Evolutionary conservation across 1,140 invertebrate genomes (phyloP).

Genomic region (Panulirus ornatus): DNA sequence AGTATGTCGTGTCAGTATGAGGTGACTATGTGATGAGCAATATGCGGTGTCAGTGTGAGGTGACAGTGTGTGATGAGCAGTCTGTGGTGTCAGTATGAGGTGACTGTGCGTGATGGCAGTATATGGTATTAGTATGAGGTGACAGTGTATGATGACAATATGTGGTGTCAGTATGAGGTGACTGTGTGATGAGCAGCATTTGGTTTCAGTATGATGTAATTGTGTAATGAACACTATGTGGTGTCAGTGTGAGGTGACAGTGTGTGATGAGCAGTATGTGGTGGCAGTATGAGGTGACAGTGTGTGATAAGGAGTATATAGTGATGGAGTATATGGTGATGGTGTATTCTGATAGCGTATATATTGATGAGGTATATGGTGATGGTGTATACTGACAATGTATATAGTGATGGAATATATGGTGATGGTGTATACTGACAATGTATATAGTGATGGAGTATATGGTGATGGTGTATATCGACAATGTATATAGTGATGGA

Average conservation of each 20-base stretch:
- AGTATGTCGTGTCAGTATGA: not conserved
- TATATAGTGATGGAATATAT: not conserved
- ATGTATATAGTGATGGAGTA: too few species aligned
- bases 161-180: not conserved
- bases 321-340: not conserved
- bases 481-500: too few species aligned
- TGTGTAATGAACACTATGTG: not conserved
- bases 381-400: not conserved
- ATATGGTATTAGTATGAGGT: not conserved
- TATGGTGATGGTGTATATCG: too few species aligned
- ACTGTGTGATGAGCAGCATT: not conserved
- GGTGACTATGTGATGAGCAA: not conserved
- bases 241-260: not conserved
- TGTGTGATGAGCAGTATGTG: slow-evolving; percentile 10
- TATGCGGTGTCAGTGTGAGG: not conserved
- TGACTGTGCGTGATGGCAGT: not conserved
- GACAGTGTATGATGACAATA: not conserved
- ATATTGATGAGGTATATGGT: not conserved
- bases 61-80: not conserved
- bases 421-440: not conserved
- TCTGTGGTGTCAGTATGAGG: not conserved
- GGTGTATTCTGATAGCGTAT: not conserved
- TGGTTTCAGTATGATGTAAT: not conserved
- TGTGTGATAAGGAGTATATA: not conserved
- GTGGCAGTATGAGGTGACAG: not conserved